Base-by-base conservation (phyloP, 2,888 invertebrate species). In the Philereme transversata region DNA sequence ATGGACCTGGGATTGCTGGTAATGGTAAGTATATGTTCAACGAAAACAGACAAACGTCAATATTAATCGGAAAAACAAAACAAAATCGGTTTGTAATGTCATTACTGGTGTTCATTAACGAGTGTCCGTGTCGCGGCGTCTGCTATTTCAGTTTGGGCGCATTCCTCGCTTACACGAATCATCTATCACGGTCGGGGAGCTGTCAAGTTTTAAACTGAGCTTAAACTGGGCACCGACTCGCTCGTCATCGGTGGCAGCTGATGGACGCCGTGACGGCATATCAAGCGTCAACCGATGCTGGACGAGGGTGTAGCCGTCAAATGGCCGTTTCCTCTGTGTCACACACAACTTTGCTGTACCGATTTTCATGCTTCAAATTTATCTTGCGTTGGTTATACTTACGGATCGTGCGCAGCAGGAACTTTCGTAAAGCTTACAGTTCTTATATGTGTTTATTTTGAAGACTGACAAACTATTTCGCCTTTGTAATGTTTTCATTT, bases 171-270 rank as follows among this genome's bases (percentile, higher is more conserved):
- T 69, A 72, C 79, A 73, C 77, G 76, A 77, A 83, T 84, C 87
- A 87, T 87, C 83, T 77, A 86, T 88, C 87, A 87, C 83, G 82
- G 79, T 75, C 79, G 78, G 72, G 65, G 76, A 76, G 78, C 86
- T 86, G 86, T 86, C 87, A 83, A 78, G 80, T 81, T 88, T 83
- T 84, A 86, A 87, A 87, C 83, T 82, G 83, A 74, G 83, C 80
- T 81, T 84, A 83, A 84, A 82, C 86, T 81, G 83, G 75, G 81
- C 73, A 76, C 81, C 78, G 72, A 76, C 77, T 75, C 77, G 70
- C 74, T 79, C 81, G 82, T 84, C 84, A 77, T 73, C 77, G 72
- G 75, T 86, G 88, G 87, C 90, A 85, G 84, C 70, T 88, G 89
- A 88, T 78, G 82, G 88, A 86, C 86, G 75, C 73, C 81, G 81